phyloP scores from a whole-genome alignment of 2,888 invertebrate species.

The Pinctada fucata region DNA sequence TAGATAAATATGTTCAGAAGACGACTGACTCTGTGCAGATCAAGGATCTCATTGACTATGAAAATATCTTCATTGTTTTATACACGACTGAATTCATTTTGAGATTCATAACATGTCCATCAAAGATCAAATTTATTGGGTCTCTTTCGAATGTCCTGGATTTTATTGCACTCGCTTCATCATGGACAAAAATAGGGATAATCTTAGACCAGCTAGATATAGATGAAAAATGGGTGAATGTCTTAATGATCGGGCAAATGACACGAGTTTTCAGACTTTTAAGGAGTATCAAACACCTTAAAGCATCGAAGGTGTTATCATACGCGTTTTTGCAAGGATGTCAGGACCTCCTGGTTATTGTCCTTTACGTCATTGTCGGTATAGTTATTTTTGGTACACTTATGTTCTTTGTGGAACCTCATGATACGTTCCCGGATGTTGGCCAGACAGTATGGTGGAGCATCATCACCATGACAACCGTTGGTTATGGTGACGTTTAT shows the following conservation, averaged over 20 bases:
- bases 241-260: conserved; percentile 28
- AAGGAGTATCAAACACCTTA: conserved; percentile 49
- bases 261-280: conserved; percentile 51
- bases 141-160: not conserved
- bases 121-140: not conserved
- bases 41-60: not conserved
- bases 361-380: conserved; percentile 50
- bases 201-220: not conserved
- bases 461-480: conserved; percentile 53
- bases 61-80: not conserved
- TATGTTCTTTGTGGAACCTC: conserved; percentile 49
- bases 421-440: conserved; percentile 56
- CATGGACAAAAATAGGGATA: not conserved
- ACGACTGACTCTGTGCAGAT: no score
- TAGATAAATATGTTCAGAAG: no score
- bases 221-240: not conserved
- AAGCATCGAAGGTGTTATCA: conserved; percentile 48
- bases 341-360: conserved; percentile 49
- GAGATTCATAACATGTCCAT: not conserved
- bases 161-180: not conserved
- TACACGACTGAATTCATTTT: not conserved
- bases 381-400: conserved; percentile 54
- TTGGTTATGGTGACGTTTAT: conserved; percentile 56
- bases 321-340: conserved; percentile 45
- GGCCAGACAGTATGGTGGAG: conserved; percentile 57